phyloP scores from a whole-genome alignment of 2,888 invertebrate genomes.

The Perithous albicinctus region DNA sequence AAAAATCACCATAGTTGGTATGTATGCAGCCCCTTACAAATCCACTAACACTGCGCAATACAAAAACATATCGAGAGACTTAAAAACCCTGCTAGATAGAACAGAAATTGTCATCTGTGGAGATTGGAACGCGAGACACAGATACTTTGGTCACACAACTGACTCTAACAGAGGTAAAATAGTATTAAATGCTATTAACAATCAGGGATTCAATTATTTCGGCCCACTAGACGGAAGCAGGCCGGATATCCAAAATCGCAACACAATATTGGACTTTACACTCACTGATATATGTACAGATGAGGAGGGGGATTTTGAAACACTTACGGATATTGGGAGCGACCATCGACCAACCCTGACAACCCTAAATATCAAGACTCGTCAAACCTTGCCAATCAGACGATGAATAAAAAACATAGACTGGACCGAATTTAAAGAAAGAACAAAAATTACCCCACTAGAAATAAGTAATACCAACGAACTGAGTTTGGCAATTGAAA shows the following conservation, averaged over 20 bases:
- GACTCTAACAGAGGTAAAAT: background rate
- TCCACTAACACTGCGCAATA: background rate
- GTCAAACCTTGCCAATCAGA: background rate
- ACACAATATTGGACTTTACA: background rate
- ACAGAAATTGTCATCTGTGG: background rate
- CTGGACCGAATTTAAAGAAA: conserved; percentile 4
- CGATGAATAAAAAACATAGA: background rate
- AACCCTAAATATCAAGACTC: conserved; percentile 1
- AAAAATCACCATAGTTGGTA: background rate
- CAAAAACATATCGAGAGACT: background rate
- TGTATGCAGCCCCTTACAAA: background rate
- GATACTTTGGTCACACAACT: background rate
- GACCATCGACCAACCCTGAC: conserved; percentile 2
- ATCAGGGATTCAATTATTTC: background rate
- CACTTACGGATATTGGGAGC: background rate
- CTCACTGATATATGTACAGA: background rate
- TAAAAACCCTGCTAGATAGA: background rate
- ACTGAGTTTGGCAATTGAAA: background rate
- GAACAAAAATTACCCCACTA: conserved; percentile 1
- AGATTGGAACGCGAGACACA: conserved; percentile 2
- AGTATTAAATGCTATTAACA: background rate
- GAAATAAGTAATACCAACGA: background rate
- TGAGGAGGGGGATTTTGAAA: background rate
- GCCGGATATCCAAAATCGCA: background rate
- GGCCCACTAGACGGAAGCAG: background rate